Conservation (phyloP, 1,140 invertebrate genomes). For the Drosophila fuyamai region DNA sequence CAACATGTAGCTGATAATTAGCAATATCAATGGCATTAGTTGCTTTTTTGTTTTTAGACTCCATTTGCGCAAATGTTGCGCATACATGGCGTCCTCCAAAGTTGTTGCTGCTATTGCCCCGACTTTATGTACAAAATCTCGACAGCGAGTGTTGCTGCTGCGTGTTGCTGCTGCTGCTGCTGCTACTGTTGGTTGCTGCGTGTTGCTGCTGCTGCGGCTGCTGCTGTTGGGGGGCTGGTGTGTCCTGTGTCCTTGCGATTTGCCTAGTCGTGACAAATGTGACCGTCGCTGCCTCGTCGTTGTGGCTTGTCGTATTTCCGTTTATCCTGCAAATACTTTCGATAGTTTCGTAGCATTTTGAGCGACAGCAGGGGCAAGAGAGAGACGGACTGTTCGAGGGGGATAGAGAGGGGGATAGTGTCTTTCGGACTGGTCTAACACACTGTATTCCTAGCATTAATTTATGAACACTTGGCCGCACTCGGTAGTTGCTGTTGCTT, state of each 20-base stretch:
- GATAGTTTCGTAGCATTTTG: conserved; percentile 82
- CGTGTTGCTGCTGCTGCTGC: conserved; percentile 40
- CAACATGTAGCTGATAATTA: conserved; percentile 80
- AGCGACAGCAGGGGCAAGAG: conserved; percentile 49
- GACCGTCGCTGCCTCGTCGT: conserved; percentile 61
- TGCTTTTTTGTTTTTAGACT: conserved; percentile 84
- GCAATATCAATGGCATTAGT: conserved; percentile 84
- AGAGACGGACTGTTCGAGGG: conserved; percentile 23
- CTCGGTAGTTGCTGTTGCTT: conserved; percentile 23
- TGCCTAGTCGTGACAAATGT: conserved; percentile 66
- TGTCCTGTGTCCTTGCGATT: conserved; percentile 14
- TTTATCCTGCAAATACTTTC: conserved; percentile 83
- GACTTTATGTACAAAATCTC: conserved; percentile 75
- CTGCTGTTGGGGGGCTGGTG: conserved; percentile 20
- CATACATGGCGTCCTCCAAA: conserved; percentile 85
- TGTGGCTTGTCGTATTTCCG: conserved; percentile 79
- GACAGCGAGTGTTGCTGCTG: conserved; percentile 27
- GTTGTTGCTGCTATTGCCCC: conserved; percentile 75
- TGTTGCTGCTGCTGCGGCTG: conserved; percentile 29
- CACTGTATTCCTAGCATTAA: conserved; percentile 70
- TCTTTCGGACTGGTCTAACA: conserved; percentile 45
- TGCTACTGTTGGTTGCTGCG: conserved; percentile 18
- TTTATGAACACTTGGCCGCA: conserved; percentile 68
- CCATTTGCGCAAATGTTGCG: conserved; percentile 85
- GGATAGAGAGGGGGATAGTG: conserved; percentile 47